Percentiles rank a stretch among this genome's conserved stretches.
phyloP scores from a whole-genome alignment of 2,888 invertebrate genomes.

The Reticulitermes lucifugus region DNA sequence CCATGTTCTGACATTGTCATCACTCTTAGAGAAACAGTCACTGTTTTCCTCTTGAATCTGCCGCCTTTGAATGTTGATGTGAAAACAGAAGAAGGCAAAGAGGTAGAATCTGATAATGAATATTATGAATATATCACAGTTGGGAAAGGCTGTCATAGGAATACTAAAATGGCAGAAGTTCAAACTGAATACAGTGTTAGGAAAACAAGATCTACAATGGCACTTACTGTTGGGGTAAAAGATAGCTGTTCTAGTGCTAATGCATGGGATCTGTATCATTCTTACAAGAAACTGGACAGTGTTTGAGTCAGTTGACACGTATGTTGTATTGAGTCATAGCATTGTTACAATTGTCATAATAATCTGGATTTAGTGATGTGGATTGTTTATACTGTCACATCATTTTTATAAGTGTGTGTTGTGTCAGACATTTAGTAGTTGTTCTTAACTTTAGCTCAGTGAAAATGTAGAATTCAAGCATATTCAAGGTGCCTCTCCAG shows the following conservation, averaged over 20 bases:
- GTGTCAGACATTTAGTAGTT: background rate
- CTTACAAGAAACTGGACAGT: constrained; percentile 56
- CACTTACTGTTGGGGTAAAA: constrained; percentile 67
- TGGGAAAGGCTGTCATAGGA: constrained; percentile 69
- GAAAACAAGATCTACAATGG: constrained; percentile 75
- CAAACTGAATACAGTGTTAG: constrained; percentile 73
- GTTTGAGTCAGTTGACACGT: background rate
- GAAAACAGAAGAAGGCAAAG: constrained; percentile 69
- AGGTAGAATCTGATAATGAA: constrained; percentile 73
- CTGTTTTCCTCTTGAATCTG: constrained; percentile 73
- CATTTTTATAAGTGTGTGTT: background rate
- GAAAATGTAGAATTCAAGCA: constrained; percentile 73
- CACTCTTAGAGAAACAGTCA: constrained; percentile 75
- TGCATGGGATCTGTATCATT: constrained; percentile 83
- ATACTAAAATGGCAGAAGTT: constrained; percentile 69
- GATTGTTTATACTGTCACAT: no score
- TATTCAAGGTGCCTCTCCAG: constrained; percentile 75
- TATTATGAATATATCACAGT: constrained; percentile 75
- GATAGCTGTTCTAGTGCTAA: constrained; percentile 76
- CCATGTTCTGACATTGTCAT: constrained; percentile 58
- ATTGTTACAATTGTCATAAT: background rate
- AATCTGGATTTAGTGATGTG: background rate
- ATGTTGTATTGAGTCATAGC: background rate
- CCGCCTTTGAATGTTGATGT: constrained; percentile 73
- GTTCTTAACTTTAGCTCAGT: constrained; percentile 55